Base-by-base conservation (phyloP, 2,888 invertebrate species). In the Tetramorium bicarinatum region DNA sequence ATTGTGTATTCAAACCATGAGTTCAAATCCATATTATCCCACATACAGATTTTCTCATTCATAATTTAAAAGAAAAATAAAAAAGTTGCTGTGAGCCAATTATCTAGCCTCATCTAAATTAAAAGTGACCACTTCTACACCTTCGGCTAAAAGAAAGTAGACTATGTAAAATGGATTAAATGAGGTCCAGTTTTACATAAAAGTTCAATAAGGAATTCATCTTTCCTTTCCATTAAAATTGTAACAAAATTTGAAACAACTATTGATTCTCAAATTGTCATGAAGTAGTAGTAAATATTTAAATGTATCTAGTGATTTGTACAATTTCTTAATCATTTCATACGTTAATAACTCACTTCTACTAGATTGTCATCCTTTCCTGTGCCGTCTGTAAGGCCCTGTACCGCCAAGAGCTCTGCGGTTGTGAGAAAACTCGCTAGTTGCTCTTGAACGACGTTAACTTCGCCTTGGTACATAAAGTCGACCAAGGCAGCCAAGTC, bases 401-500 rank as follows among this genome's bases (percentile, higher is more conserved):
- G 97, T 76, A 97, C 97, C 90, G 97, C 97, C 91, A 97, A 95
- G 87, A 97, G 95, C 94, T 97, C 97, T 7, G 97, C 97, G 25
- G 97, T 97, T 90, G 97, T 97, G 74, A 97, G 95, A 95, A 97
- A 97, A 84, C 97, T 97, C 88, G 97, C 97, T 90, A 97, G 95
- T 87, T 97, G 97, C 93, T 97, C 97, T 94, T 97, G 97, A 90
- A 97, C 96, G 64, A 98, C 97, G 91, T 97, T 97, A 9, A 98
- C 97, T 95, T 98, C 97, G 82, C 98, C 98, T 92, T 95, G 97
- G 92, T 98, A 98, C 97, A 98, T 97, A 91, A 98, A 98, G 93
- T 97, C 97, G 56, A 98, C 96, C 85, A 98, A 96, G 18, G 97
- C 97, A 92, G 97, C 96, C 90, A 98, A 96, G 95, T 98, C 98